These are phyloP conservation scores for roundworm (Caenorhabditis elegans) DNA, from an alignment of 1,140 invertebrate genomes.

Conservation along the genomic window WBcel235 BX284602.5:9771501-9772000, in stretches of 20 bases:
- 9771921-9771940: background rate
- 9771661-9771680: conserved; percentile 5
- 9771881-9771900: conserved; percentile 32
- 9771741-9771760: conserved; percentile 11
- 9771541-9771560: conserved; percentile 39
- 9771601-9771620: too few relatives aligned
- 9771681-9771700: background rate
- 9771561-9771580: conserved; percentile 5
- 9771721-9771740: background rate
- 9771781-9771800: conserved; percentile 7
- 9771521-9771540: conserved; percentile 42
- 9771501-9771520: background rate
- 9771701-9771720: background rate
- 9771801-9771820: background rate
- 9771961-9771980: background rate
- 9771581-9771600: conserved; percentile 39
- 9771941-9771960: background rate
- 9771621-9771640: too few relatives aligned
- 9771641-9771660: background rate
- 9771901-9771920: background rate
- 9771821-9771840: background rate
- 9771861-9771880: background rate
- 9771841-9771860: background rate
- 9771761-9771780: background rate
- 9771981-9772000: too few relatives aligned